A percentile compares a stretch with the other conserved stretches of the same genome.
These are phyloP conservation scores for Melieria crassipennis DNA, from an alignment of 2,888 invertebrate species.

Conservation along the genomic window DNA sequence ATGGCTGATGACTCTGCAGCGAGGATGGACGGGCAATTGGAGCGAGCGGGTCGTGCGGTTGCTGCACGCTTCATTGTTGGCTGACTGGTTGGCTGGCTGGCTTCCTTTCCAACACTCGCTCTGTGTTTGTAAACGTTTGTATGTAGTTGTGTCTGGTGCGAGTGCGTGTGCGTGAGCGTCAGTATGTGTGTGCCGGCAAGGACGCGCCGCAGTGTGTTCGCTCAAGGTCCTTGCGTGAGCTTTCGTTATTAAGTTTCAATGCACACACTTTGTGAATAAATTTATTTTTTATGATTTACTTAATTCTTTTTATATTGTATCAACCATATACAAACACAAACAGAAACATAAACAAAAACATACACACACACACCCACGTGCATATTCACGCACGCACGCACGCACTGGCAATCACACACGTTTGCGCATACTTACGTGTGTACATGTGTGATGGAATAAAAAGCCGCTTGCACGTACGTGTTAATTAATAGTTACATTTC, in stretches of 20 bases:
- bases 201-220: not conserved
- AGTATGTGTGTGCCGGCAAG: no score
- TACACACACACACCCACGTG: not conserved
- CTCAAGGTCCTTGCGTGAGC: conserved; percentile 29
- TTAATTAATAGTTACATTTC: conserved; percentile 11
- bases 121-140: not conserved
- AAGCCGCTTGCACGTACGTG: not conserved
- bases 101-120: not conserved
- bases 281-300: not conserved
- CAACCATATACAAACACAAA: not conserved
- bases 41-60: not conserved
- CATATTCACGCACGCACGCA: not conserved
- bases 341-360: not conserved
- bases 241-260: conserved; percentile 30
- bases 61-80: no score
- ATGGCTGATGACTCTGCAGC: not conserved
- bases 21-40: not conserved
- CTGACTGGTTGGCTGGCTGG: no score
- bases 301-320: not conserved
- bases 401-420: not conserved
- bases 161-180: no score
- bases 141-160: not conserved
- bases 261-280: conserved; percentile 29
- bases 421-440: not conserved
- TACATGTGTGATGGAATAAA: not conserved